Evolutionary conservation across 2,797 vertebrate genomes (phyloP).

Genomic region (Melanotaenia nigrans): DNA sequence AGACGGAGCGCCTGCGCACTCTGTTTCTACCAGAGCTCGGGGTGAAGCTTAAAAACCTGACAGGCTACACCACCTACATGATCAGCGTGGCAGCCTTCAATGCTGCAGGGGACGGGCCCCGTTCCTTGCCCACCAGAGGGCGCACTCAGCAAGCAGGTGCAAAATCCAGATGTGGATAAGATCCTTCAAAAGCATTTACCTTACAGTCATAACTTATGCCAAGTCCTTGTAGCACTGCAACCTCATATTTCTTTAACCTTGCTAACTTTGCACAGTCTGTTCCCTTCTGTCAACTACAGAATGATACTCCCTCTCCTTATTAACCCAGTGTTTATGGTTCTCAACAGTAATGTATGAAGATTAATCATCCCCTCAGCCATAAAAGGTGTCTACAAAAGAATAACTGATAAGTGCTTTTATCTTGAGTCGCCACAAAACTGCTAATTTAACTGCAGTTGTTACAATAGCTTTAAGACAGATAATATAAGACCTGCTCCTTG

Average conservation of each 20-base stretch:
- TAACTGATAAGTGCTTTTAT: slow-evolving; percentile 14
- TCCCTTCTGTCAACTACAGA: slow-evolving; percentile 6
- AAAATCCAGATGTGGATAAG: slow-evolving; percentile 50
- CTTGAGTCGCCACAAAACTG: slow-evolving; percentile 14
- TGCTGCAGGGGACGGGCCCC: slow-evolving; percentile 93
- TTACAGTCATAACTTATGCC: slow-evolving; percentile 8
- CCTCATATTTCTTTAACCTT: slow-evolving; percentile 5
- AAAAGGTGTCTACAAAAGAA: slow-evolving; percentile 32
- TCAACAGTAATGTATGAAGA: slow-evolving; percentile 17
- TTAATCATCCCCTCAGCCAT: slow-evolving; percentile 22
- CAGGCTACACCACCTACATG: slow-evolving; percentile 94
- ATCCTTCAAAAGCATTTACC: slow-evolving; percentile 11
- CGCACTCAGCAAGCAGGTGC: slow-evolving; percentile 97
- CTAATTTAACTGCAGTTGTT: slow-evolving; percentile 8
- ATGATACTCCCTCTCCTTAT: slow-evolving; percentile 5
- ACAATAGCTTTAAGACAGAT: slow-evolving; percentile 26
- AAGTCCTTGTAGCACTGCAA: neutral
- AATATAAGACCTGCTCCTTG: slow-evolving; percentile 5
- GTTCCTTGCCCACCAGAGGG: slow-evolving; percentile 86
- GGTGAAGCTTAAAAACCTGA: slow-evolving; percentile 95
- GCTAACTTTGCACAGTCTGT: slow-evolving; percentile 5
- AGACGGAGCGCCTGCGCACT: slow-evolving; percentile 88
- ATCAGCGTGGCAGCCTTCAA: slow-evolving; percentile 95
- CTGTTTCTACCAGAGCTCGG: slow-evolving; percentile 92
- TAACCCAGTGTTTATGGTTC: slow-evolving; percentile 1